Conservation (phyloP, 1,140 invertebrate genomes). For the Eueides isabella region DNA sequence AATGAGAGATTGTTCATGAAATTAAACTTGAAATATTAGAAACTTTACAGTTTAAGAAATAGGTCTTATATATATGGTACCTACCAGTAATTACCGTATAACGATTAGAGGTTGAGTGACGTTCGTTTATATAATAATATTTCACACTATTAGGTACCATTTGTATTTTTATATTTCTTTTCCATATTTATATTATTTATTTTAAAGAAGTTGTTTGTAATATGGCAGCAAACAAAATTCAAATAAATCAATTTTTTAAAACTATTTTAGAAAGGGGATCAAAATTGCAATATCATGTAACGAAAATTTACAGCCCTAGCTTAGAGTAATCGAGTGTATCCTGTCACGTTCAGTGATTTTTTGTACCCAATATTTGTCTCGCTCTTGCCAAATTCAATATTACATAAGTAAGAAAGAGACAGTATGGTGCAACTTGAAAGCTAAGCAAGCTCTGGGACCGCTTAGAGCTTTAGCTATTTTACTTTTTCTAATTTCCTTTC, state of each 20-base stretch:
- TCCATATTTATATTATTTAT: neutral
- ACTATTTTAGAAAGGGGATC: neutral
- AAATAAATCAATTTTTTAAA: neutral
- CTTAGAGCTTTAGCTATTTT: neutral
- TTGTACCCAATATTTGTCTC: slow-evolving; percentile 1
- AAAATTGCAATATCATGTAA: slow-evolving; percentile 1
- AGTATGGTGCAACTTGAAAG: neutral
- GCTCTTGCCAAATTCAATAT: neutral
- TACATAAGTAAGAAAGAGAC: neutral
- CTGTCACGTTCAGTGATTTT: slow-evolving; percentile 13
- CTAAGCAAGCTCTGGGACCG: neutral
- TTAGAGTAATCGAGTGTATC: slow-evolving; percentile 11
- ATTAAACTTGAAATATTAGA: too few species aligned
- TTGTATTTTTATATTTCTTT: neutral
- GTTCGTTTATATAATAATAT: neutral
- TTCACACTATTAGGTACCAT: neutral
- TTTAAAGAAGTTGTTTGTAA: neutral
- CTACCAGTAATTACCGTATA: too few species aligned
- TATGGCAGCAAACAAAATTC: neutral
- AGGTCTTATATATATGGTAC: too few species aligned
- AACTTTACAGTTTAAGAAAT: too few species aligned
- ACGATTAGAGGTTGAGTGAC: too few species aligned
- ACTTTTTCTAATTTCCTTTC: neutral
- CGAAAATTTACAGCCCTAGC: neutral
- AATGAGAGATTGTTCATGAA: too few species aligned